Evolutionary conservation across 2,113 vertebrate genomes (phyloP).

Genomic region (Okapia johnstoni): DNA sequence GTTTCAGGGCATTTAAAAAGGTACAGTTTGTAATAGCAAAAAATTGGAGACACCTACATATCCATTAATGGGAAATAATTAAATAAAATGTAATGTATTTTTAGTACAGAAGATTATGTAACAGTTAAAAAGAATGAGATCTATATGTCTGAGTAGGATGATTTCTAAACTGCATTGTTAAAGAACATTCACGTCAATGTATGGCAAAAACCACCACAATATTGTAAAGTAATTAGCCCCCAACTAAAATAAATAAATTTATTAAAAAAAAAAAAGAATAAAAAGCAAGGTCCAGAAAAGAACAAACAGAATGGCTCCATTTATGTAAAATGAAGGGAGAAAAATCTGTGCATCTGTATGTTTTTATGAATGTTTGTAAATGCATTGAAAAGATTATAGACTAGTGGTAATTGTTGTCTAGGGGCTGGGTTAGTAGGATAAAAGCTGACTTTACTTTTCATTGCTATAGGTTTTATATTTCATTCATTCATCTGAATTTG

Average conservation of each 20-base stretch:
- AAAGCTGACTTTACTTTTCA: background rate
- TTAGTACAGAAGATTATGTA: background rate
- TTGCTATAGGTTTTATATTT: background rate
- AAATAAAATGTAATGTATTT: constrained; percentile 1
- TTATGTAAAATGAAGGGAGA: background rate
- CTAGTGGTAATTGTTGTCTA: background rate
- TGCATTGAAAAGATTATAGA: background rate
- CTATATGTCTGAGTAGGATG: background rate
- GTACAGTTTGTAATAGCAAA: background rate
- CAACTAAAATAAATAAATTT: too few relatives aligned
- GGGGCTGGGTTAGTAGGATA: background rate
- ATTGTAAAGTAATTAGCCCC: too few relatives aligned
- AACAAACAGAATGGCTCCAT: background rate
- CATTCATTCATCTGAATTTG: background rate
- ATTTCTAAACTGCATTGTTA: background rate
- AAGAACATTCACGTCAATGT: background rate
- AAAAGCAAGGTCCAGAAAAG: background rate
- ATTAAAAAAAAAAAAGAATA: background rate
- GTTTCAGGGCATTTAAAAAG: background rate
- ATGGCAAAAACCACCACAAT: too few relatives aligned
- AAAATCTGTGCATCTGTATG: background rate
- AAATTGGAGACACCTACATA: background rate
- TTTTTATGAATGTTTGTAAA: background rate
- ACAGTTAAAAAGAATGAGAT: background rate
- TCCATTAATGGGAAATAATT: background rate